phyloP scores from a whole-genome alignment of 2,797 vertebrate genomes.

The Trachurus trachurus region DNA sequence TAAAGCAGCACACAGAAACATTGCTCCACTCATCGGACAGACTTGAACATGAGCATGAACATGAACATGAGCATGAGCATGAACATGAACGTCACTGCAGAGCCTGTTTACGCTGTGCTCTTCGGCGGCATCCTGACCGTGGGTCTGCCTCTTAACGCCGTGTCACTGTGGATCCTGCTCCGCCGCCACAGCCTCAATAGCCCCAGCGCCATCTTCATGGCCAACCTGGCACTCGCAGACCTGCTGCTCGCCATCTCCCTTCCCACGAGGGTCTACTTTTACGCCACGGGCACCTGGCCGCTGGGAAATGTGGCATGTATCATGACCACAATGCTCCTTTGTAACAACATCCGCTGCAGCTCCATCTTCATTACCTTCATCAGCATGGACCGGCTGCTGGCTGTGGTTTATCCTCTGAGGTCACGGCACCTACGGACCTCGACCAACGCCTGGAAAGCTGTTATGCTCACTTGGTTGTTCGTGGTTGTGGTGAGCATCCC shows the following conservation, averaged over 20 bases:
- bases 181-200: constrained; percentile 38
- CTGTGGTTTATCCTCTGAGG: constrained; percentile 78
- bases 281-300: constrained; percentile 53
- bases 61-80: too few species aligned
- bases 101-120: constrained; percentile 14
- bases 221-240: constrained; percentile 72
- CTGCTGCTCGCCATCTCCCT: constrained; percentile 67
- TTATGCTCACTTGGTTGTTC: constrained; percentile 55
- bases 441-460: constrained; percentile 57
- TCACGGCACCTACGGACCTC: constrained; percentile 61
- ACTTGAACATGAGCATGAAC: background rate
- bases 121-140: constrained; percentile 38
- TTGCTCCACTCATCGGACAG: background rate
- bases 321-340: constrained; percentile 63
- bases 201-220: constrained; percentile 63
- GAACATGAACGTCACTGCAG: too few species aligned
- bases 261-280: constrained; percentile 64
- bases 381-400: constrained; percentile 77
- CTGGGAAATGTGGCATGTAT: constrained; percentile 34
- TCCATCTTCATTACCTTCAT: constrained; percentile 80
- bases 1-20: too few species aligned
- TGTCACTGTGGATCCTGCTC: constrained; percentile 60
- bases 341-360: constrained; percentile 76
- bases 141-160: constrained; percentile 55
- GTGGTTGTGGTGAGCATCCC: constrained; percentile 56